Base-by-base conservation (phyloP, 2,113 vertebrate genomes). In the Chlamydotis undulata region DNA sequence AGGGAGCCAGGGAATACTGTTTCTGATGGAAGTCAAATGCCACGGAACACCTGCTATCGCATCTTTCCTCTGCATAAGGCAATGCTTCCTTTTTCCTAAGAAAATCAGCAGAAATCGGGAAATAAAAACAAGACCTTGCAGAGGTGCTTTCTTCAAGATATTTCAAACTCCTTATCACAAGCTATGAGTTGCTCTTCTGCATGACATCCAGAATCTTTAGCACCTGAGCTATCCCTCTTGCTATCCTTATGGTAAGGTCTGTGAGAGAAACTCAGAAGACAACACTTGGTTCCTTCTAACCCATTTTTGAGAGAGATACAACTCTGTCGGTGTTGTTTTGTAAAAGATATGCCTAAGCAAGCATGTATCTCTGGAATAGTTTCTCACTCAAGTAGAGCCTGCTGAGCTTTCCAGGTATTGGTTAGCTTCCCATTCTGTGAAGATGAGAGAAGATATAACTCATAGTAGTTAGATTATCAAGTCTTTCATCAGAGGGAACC, bases 1-100 rank as follows among this genome's bases (percentile, higher is more conserved):
- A 64, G 4, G 5, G 19, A 90, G 33, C 4, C 14, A 74, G 21
- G 12, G 92, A 87, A 81, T 64, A 73, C 2, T 59, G 3, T 25
- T 77, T 74, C 64, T 87, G 84, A 37, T 14, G 47, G 57, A 83
- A 76, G 25, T n/a, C 33, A 84, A 87, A 78, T 78, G 25, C 11
- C 41, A 65, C 0, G 0, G 25, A 70, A 52, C 39, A 52, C 22
- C 52, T 60, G 7, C 21, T 69, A 24, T 47, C 1, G 2, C 19
- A 19, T 56, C 39, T 69, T 61, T 73, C 16, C 18, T 60, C 64
- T 77, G 16, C 25, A 17, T 53, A 68, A 80, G 21, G 7, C 10
- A 56, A 39, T 47, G 19, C 8, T 60, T 73, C 22, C 25, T 92
- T 43, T 45, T 33, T 78, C 22, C 64, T 57, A 55, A 91, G 52